A percentile compares a stretch with the other conserved stretches of the same genome.
Conservation (phyloP, 2,797 vertebrate species). For the Tarsius wallacei region DNA sequence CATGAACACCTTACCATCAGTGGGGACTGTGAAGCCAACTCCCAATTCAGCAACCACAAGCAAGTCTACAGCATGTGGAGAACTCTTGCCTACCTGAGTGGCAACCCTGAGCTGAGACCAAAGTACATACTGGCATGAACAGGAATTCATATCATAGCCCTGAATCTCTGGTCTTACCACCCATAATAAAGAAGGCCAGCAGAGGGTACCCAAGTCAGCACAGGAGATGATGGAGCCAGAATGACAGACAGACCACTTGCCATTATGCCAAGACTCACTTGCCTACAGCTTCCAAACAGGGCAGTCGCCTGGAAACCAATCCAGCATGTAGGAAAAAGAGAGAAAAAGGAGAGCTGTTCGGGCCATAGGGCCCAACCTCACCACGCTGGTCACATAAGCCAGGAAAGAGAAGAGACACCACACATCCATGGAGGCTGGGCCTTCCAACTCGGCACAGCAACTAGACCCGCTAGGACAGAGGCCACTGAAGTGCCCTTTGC, state of each 20-base stretch:
- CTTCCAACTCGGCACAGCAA: neutral
- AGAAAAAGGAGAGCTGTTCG: neutral
- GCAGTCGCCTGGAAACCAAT: neutral
- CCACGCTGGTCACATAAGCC: neutral
- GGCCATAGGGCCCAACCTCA: neutral
- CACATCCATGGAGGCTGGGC: neutral
- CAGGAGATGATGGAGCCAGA: neutral
- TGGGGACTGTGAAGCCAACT: neutral
- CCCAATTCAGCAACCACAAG: neutral
- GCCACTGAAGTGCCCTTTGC: neutral
- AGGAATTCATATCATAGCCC: neutral
- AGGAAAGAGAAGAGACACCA: neutral
- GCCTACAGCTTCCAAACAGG: neutral
- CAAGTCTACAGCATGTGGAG: accelerated
- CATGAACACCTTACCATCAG: too few relatives aligned
- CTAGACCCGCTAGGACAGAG: neutral
- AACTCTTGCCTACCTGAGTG: neutral
- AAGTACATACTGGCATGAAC: neutral
- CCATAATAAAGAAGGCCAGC: neutral
- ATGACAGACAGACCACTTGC: neutral
- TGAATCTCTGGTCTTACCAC: neutral
- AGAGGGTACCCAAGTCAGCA: neutral
- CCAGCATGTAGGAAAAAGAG: neutral
- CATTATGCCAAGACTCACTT: neutral
- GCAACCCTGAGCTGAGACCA: neutral